These are phyloP conservation scores for Drosophila ohnishii DNA, from an alignment of 1,140 invertebrate species.

Conservation along the genomic window DNA sequence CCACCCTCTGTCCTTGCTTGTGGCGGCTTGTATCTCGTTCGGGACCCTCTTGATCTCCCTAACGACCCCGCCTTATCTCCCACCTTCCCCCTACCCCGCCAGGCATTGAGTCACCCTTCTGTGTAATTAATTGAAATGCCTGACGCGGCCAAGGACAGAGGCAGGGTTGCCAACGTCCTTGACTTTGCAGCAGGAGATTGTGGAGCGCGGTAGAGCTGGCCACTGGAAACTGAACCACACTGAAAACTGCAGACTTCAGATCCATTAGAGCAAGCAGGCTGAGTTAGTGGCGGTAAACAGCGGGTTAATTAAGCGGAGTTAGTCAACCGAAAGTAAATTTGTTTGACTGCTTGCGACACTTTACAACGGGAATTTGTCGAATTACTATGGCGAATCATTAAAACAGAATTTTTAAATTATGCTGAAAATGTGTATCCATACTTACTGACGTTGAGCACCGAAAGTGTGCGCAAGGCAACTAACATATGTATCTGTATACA, in stretches of 20 bases:
- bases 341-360: neutral
- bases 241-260: constrained; percentile 4
- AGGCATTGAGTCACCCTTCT: neutral
- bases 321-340: neutral
- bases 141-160: constrained; percentile 36
- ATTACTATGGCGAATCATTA: neutral
- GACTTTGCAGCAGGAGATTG: constrained; percentile 19
- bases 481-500: no score
- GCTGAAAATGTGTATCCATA: no score
- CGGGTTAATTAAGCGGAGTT: neutral
- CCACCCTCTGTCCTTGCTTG: neutral
- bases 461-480: no score
- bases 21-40: constrained; percentile 8
- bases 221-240: constrained; percentile 3
- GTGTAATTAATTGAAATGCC: constrained; percentile 42
- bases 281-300: neutral
- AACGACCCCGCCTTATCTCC: neutral
- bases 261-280: constrained; percentile 7
- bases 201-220: neutral
- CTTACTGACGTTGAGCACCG: no score
- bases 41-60: constrained; percentile 18
- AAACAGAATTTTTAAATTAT: no score
- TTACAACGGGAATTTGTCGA: neutral
- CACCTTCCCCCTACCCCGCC: neutral
- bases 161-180: constrained; percentile 22